These are phyloP conservation scores for Hydrozoanthus gracilis DNA, from an alignment of 92 coral and sea anemone genomes.

Conservation along the genomic window DNA sequence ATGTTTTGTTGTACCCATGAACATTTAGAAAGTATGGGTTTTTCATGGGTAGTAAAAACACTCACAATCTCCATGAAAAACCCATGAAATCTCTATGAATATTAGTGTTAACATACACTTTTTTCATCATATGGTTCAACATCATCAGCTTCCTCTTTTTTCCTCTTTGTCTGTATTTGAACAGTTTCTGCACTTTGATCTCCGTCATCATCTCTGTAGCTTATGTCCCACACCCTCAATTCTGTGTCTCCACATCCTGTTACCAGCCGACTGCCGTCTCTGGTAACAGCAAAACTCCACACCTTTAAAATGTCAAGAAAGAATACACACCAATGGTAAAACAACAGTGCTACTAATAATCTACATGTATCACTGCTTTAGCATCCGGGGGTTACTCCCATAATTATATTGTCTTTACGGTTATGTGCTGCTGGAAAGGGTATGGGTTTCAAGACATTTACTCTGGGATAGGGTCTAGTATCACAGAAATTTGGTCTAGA, in stretches of 20 bases:
- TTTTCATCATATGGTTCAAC: not conserved
- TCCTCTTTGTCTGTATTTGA: conserved; percentile 10
- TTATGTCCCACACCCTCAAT: conserved; percentile 87
- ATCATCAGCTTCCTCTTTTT: not conserved
- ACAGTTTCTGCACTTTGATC: conserved; percentile 7
- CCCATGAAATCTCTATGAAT: not conserved
- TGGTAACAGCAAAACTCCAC: conserved; percentile 83
- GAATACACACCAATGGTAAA: not conserved
- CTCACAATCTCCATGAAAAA: no score
- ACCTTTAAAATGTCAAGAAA: conserved; percentile 56
- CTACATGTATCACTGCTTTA: not conserved
- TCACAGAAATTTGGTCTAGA: no score
- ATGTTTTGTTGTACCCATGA: no score
- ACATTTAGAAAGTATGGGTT: not conserved
- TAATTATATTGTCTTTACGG: no score
- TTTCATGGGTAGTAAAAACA: no score
- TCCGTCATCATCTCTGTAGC: conserved; percentile 44
- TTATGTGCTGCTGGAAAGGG: no score
- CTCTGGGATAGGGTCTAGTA: no score
- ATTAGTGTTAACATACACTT: not conserved
- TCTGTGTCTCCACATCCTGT: conserved; percentile 98
- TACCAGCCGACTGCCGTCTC: conserved; percentile 80
- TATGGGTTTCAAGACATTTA: no score
- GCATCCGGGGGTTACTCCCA: no score
- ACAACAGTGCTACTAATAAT: not conserved